Evolutionary conservation across 2,888 invertebrate genomes (phyloP).

Genomic region (Leucophora obtusa): DNA sequence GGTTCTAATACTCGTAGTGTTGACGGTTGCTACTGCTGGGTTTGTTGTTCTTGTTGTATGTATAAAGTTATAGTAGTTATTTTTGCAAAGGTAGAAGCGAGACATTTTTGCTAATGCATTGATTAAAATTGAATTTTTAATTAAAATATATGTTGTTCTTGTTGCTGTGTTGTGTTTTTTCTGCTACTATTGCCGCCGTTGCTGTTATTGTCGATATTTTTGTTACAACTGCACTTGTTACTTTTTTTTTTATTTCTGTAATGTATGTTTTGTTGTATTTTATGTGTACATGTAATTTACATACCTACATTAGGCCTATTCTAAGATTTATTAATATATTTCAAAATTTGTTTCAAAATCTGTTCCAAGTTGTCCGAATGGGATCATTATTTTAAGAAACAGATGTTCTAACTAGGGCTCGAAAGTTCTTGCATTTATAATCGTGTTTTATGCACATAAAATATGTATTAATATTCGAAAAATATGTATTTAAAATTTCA

Average conservation of each 20-base stretch:
- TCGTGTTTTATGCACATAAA: too few species aligned
- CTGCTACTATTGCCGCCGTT: conserved; percentile 11
- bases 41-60: conserved; percentile 30
- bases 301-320: background rate
- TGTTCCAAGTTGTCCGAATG: too few species aligned
- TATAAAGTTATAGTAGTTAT: background rate
- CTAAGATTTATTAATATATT: too few species aligned
- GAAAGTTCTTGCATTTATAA: too few species aligned
- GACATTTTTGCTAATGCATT: conserved; percentile 77
- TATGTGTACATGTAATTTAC: background rate
- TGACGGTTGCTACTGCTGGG: conserved; percentile 70
- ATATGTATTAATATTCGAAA: too few species aligned
- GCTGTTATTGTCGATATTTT: conserved; percentile 39
- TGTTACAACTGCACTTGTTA: conserved; percentile 55
- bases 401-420: too few species aligned
- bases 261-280: background rate
- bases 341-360: too few species aligned
- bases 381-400: too few species aligned
- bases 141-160: conserved; percentile 74
- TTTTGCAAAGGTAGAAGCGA: conserved; percentile 67
- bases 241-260: background rate
- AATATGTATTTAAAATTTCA: too few species aligned
- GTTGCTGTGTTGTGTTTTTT: conserved; percentile 63
- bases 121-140: conserved; percentile 78
- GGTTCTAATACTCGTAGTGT: conserved; percentile 67